Conservation (phyloP, 2,113 vertebrate species). For the Xiphophorus hellerii region DNA sequence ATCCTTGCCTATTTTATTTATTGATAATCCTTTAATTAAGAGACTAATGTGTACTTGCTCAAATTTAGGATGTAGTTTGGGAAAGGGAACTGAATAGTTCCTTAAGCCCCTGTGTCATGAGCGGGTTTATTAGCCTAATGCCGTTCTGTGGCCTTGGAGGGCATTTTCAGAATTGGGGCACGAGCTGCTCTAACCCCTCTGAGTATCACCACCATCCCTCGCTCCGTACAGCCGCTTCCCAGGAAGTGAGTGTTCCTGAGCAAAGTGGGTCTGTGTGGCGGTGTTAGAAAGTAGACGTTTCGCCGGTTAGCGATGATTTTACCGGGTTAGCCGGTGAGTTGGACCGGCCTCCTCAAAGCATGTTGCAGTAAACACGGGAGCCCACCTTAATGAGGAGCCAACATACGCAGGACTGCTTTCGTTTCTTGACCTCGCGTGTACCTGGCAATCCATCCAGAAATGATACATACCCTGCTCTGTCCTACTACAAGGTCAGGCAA, state of each 20-base stretch:
- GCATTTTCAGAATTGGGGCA: conserved; percentile 34
- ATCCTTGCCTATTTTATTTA: conserved; percentile 26
- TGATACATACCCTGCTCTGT: conserved; percentile 25
- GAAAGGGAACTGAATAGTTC: conserved; percentile 3
- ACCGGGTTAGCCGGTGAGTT: conserved; percentile 7
- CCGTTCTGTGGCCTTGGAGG: conserved; percentile 15
- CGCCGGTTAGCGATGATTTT: conserved; percentile 22
- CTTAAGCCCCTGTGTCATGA: conserved; percentile 16
- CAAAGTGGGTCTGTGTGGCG: conserved; percentile 52
- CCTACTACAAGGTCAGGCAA: conserved; percentile 18
- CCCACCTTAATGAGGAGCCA: neutral
- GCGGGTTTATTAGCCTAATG: conserved; percentile 20
- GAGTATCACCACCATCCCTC: conserved; percentile 12
- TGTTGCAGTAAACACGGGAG: conserved; percentile 27
- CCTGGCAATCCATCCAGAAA: conserved; percentile 5
- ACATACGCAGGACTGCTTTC: neutral
- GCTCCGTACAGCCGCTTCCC: conserved; percentile 27
- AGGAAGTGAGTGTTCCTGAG: conserved; percentile 56
- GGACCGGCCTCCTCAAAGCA: conserved; percentile 19
- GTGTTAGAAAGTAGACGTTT: conserved; percentile 38
- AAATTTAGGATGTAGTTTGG: conserved; percentile 16
- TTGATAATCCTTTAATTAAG: conserved; percentile 21
- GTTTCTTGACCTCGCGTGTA: conserved; percentile 33
- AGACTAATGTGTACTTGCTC: conserved; percentile 29
- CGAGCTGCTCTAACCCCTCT: neutral